Base-by-base conservation (phyloP, 2,113 vertebrate genomes). In the Pantherophis guttatus region DNA sequence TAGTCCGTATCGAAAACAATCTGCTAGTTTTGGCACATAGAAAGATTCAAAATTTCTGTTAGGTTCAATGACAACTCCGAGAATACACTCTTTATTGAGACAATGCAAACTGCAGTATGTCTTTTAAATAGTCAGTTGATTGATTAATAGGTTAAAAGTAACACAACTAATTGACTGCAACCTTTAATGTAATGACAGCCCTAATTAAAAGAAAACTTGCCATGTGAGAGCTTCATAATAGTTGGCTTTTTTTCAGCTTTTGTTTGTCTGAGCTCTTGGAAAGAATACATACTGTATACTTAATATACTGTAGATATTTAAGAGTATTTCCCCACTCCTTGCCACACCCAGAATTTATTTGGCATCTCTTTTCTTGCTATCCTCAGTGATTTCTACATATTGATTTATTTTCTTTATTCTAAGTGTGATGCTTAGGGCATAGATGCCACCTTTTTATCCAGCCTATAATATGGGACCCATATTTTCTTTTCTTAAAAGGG, bases 181-280 rank as follows among this genome's bases (percentile, higher is more conserved):
- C 87, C 87, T 93, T 92, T 93, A 89, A 85, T 93, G 50, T 57
- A 26, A 23, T 89, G 92, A 85, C 62, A 33, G 52, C 33, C 26
- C 39, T 92, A 88, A 91, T 92, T 89, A 88, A 95, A 88, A 90
- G 86, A 94, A 94, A 91, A 65, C 55, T 94, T 95, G 70, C 75
- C 75, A 81, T 21, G 17, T 21, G 33, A 81, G 33, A 1, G 9
- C 7, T 50, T 0, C 8, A 15, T 6, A 44, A 17, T 0, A 0
- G 92, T 91, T 58, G 58, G 91, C 48, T 91, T 58, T 70, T 96
- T 95, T 93, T 92, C 33, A 94, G 3, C 57, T 70, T 87, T 93
- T n/a, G 91, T 75, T 93, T 93, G 94, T 3, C 57, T 91, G 29
- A 86, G 26, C 53, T 90, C 57, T 94, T 92, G 48, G 10, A 91